phyloP scores from a whole-genome alignment of 2,797 vertebrate species.

The Galago senegalensis region DNA sequence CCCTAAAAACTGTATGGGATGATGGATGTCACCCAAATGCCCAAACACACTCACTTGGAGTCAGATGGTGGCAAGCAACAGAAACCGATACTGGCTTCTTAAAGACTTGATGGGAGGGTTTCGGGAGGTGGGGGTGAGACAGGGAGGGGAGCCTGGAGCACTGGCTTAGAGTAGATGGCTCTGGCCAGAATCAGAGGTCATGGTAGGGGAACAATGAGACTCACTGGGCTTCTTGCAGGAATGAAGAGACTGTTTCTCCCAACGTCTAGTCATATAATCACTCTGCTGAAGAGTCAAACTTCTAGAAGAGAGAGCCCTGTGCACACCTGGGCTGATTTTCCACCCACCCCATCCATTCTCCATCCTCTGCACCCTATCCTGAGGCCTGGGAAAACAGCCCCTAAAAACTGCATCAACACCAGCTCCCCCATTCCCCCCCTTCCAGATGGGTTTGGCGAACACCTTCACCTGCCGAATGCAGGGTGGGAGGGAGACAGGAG shows the following conservation, averaged over 20 bases:
- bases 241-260: neutral
- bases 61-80: neutral
- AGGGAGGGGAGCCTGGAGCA: neutral
- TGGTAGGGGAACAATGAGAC: neutral
- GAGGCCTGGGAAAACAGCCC: neutral
- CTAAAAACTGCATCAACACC: fast-evolving
- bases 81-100: neutral
- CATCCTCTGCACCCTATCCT: neutral
- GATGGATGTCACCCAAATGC: neutral
- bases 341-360: neutral
- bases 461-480: neutral
- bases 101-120: neutral
- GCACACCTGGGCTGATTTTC: no score
- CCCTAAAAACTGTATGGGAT: neutral
- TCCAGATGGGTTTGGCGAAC: neutral
- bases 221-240: neutral
- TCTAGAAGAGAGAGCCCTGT: no score
- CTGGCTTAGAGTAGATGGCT: no score
- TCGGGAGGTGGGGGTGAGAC: fast-evolving
- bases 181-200: neutral
- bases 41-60: neutral
- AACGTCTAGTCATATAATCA: neutral
- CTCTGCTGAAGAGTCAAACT: no score
- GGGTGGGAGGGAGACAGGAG: neutral
- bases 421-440: no score